A percentile compares a stretch with the other conserved stretches of the same genome.
Conservation (phyloP, 2,113 vertebrate species). For the Caretta caretta region DNA sequence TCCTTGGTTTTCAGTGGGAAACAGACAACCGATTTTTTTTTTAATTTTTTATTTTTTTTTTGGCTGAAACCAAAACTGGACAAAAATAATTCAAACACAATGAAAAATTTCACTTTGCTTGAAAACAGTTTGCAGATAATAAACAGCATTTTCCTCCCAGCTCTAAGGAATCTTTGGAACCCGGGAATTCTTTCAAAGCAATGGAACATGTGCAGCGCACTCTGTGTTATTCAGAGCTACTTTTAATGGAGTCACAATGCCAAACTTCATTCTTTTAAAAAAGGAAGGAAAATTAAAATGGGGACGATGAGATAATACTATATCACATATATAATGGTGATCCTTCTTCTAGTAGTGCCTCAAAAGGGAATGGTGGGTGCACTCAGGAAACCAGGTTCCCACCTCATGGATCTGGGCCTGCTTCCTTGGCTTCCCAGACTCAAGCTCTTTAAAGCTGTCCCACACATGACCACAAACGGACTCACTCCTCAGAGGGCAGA, state of each 20-base stretch:
- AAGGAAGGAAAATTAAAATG: not conserved
- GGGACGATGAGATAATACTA: rapidly evolving
- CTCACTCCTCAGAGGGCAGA: no score
- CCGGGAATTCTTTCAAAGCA: not conserved
- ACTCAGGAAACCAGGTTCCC: not conserved
- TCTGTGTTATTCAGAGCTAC: not conserved
- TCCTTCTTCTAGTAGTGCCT: not conserved
- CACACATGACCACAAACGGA: no score
- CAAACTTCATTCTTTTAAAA: not conserved
- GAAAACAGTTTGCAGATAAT: not conserved
- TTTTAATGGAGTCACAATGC: rapidly evolving
- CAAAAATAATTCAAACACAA: rapidly evolving
- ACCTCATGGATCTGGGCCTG: not conserved
- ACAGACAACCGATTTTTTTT: no score
- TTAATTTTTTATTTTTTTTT: no score
- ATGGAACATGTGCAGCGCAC: not conserved
- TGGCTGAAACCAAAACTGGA: not conserved
- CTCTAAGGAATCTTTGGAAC: not conserved
- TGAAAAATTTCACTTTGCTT: rapidly evolving
- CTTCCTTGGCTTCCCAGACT: not conserved
- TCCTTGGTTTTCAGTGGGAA: not conserved
- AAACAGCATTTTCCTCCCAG: not conserved
- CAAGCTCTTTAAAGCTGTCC: not conserved
- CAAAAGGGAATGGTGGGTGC: not conserved
- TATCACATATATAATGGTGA: not conserved